Percentiles rank a stretch among this genome's conserved stretches.
Conservation (phyloP, 1,140 invertebrate genomes). For the Trichomalopsis sarcophagae region DNA sequence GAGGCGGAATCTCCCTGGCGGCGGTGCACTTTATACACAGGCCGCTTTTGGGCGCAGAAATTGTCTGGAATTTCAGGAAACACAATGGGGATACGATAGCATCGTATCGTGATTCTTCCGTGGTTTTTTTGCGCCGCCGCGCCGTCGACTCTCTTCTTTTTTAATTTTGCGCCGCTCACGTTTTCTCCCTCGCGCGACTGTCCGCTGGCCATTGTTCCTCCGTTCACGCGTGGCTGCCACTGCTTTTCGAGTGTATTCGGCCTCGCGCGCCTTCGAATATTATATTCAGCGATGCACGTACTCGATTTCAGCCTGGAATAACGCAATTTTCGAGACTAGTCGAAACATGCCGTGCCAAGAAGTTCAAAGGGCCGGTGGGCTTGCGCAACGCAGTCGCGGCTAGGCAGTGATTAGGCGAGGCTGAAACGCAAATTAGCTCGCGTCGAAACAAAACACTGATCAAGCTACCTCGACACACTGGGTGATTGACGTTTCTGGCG, state of each 20-base stretch:
- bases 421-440: neutral
- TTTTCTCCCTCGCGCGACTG: neutral
- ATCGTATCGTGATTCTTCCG: conserved; percentile 10
- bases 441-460: conserved; percentile 57
- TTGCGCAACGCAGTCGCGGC: neutral
- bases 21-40: neutral
- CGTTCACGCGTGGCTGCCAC: neutral
- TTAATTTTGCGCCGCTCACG: neutral
- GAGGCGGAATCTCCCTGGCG: too few relatives aligned
- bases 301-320: too few relatives aligned
- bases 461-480: conserved; percentile 47
- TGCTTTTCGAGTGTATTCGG: neutral
- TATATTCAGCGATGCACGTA: too few relatives aligned
- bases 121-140: neutral
- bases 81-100: neutral
- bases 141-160: neutral
- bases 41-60: neutral
- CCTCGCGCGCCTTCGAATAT: neutral
- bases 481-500: conserved; percentile 58
- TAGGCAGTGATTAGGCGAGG: neutral
- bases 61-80: conserved; percentile 9
- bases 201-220: neutral
- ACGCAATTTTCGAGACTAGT: too few relatives aligned
- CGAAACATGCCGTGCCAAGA: too few relatives aligned
- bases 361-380: too few relatives aligned